phyloP scores from a whole-genome alignment of 2,888 invertebrate species.

The Drosophila emarginata region DNA sequence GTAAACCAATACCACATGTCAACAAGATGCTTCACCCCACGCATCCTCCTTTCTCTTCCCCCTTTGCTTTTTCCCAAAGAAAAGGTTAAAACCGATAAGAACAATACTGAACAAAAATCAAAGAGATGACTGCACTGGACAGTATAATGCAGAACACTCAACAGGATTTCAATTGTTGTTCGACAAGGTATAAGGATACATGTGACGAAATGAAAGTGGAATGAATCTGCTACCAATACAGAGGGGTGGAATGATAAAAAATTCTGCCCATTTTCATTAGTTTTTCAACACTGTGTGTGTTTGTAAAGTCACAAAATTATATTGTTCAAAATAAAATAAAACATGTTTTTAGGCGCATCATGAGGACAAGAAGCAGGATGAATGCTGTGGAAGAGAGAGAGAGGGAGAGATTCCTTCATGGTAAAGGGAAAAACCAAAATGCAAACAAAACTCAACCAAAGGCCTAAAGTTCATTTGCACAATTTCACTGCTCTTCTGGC shows the following conservation, averaged over 20 bases:
- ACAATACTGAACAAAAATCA: slow-evolving; percentile 49
- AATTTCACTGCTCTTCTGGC: slow-evolving; percentile 61
- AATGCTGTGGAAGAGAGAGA: slow-evolving; percentile 5
- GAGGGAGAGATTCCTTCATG: slow-evolving; percentile 12
- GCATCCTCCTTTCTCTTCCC: background rate
- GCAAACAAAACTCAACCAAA: slow-evolving; percentile 77
- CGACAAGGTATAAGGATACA: slow-evolving; percentile 16
- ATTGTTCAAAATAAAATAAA: slow-evolving; percentile 78
- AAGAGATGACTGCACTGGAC: slow-evolving; percentile 39
- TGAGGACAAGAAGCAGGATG: background rate
- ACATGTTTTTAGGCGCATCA: slow-evolving; percentile 61
- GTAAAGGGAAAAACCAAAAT: slow-evolving; percentile 64
- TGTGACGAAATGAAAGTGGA: background rate
- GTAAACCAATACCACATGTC: slow-evolving; percentile 65
- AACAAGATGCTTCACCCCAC: background rate
- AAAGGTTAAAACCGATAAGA: background rate
- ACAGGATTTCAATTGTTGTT: slow-evolving; percentile 71
- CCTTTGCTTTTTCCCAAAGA: background rate
- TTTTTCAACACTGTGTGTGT: slow-evolving; percentile 49
- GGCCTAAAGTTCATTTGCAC: slow-evolving; percentile 79
- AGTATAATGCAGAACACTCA: slow-evolving; percentile 54
- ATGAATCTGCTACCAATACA: background rate
- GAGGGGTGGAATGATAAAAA: slow-evolving; percentile 3
- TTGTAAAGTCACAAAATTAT: slow-evolving; percentile 73
- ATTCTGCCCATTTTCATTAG: slow-evolving; percentile 67